Evolutionary conservation across 2,888 invertebrate genomes (phyloP), one percentile per base, ranked within the genome.

Genomic region (Andrena fulva): DNA sequence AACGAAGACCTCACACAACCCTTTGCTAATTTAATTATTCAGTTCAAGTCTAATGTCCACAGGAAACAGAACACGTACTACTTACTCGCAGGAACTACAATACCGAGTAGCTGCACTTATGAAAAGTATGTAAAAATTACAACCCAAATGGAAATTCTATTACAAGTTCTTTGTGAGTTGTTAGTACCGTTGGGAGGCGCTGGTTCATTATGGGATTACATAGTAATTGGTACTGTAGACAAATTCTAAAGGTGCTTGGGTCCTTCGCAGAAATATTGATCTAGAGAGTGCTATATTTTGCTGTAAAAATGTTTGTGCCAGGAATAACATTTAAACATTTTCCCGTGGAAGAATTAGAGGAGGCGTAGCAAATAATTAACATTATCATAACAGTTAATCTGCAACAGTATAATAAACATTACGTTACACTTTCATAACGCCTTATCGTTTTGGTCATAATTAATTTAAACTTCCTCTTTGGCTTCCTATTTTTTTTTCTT

Each of bases 21-120:
- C 29, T 60, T 70, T 56, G 60, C 59, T 50, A 67, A 73, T 72
- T 70, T 80, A 60, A 68, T 80, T 84, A 82, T 77, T 87, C 66
- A 89, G 85, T 86, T 81, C 52, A 78, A 88, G 88, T 90, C 85
- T 90, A 86, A 93, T 93, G 92, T 93, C 92, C 91, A 93, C 93
- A 93, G 93, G 93, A 84, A 92, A 93, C 91, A 92, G 87, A 89
- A 90, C 92, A 89, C 93, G 91, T 89, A 94, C 93, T 87, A 94
- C 94, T 92, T 94, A 94, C 92, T 93, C 94, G 81, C 94, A 94
- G 93, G 94, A 94, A 88, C 94, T 95, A 82, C 94, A 94, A 92
- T 93, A 93, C 91, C 94, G 93, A 92, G 94, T 94, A 92, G 94
- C 94, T 86, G 92, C 92, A 78, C 92, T 94, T 92, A 94, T 92